Conservation (phyloP, 2,888 invertebrate species). For the Protophormia terraenovae region DNA sequence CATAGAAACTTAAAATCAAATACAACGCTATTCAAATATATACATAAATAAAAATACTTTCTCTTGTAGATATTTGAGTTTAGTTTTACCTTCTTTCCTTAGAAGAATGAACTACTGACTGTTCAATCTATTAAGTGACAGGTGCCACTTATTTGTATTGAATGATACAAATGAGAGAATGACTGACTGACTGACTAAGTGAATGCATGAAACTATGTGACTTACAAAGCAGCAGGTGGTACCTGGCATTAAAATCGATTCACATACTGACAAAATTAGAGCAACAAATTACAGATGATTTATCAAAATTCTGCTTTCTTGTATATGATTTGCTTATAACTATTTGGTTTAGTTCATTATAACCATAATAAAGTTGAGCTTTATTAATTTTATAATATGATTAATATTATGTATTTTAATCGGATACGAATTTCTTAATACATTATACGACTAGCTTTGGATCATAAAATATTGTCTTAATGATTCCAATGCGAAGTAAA, state of each 20-base stretch:
- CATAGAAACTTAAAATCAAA: not conserved
- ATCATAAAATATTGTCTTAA: no score
- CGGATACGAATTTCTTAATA: not conserved
- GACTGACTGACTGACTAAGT: constrained; percentile 9
- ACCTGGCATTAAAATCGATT: constrained; percentile 14
- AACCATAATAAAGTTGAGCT: not conserved
- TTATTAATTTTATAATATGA: not conserved
- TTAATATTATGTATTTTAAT: not conserved
- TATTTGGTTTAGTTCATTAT: no score
- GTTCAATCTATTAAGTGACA: constrained; percentile 50
- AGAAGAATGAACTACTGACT: not conserved
- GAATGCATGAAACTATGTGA: constrained; percentile 15
- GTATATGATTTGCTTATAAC: not conserved
- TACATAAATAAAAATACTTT: not conserved
- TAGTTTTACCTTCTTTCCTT: not conserved
- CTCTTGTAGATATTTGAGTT: not conserved
- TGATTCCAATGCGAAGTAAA: no score
- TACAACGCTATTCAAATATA: not conserved
- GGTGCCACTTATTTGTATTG: constrained; percentile 54
- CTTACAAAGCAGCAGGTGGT: constrained; percentile 47
- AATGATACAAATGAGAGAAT: constrained; percentile 56
- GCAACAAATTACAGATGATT: not conserved
- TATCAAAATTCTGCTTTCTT: not conserved
- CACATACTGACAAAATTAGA: not conserved
- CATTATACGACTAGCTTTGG: no score